A percentile compares a stretch with the other conserved stretches of the same genome.
phyloP scores from a whole-genome alignment of 2,113 vertebrate genomes.

The Myrmecophaga tridactyla region DNA sequence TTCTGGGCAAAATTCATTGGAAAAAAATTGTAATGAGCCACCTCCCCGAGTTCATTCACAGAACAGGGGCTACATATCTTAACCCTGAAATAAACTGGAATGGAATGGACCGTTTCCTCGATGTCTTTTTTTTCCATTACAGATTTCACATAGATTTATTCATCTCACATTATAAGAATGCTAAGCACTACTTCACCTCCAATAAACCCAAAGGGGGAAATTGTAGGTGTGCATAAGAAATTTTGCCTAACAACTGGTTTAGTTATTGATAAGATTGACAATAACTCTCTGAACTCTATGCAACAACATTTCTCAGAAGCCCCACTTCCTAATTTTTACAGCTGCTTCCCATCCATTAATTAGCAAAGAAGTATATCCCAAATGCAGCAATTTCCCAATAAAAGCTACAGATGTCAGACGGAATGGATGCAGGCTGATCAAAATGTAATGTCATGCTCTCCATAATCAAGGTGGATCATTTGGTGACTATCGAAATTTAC shows the following conservation, averaged over 20 bases:
- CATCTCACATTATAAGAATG: not conserved
- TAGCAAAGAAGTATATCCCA: not conserved
- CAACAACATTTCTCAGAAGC: not conserved
- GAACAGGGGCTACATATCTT: not conserved
- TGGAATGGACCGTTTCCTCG: not conserved
- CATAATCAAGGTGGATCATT: slow-evolving; percentile 57
- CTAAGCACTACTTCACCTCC: not conserved
- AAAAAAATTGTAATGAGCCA: not conserved
- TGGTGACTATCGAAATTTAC: slow-evolving; percentile 76
- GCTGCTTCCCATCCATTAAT: slow-evolving; percentile 28
- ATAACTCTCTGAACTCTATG: not conserved
- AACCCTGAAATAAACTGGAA: not conserved
- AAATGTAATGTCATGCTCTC: slow-evolving; percentile 71
- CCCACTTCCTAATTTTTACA: slow-evolving; percentile 53
- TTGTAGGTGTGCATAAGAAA: not conserved
- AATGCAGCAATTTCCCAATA: not conserved
- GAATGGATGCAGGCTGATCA: slow-evolving; percentile 55
- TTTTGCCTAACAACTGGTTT: not conserved
- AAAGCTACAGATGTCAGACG: slow-evolving; percentile 50
- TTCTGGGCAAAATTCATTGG: not conserved
- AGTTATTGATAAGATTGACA: slow-evolving; percentile 26
- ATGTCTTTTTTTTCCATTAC: slow-evolving; percentile 22
- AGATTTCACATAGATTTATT: slow-evolving; percentile 28
- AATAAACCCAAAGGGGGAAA: slow-evolving; percentile 14
- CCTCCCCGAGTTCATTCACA: not conserved